These are phyloP conservation scores for Alsophila aescularia DNA, from an alignment of 2,888 invertebrate species.

Conservation along the genomic window DNA sequence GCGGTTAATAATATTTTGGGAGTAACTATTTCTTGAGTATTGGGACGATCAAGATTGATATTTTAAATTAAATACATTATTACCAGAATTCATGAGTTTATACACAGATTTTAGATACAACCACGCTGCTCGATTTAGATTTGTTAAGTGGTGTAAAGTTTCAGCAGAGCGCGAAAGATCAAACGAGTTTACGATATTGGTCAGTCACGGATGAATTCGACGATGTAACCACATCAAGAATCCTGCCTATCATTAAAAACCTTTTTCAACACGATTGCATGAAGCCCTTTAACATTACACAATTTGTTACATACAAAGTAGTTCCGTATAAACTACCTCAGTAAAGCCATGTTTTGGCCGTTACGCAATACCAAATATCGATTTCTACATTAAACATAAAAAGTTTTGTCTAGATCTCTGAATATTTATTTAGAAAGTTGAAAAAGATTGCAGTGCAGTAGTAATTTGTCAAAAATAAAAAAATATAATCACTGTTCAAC, in stretches of 20 bases:
- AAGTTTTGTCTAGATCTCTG: constrained; percentile 22
- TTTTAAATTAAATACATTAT: neutral
- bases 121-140: neutral
- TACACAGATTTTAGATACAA: neutral
- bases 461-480: constrained; percentile 1
- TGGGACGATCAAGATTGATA: too few relatives aligned
- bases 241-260: constrained; percentile 9
- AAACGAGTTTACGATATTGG: constrained; percentile 23
- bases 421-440: constrained; percentile 28
- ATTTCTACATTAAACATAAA: constrained; percentile 17
- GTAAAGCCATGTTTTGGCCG: neutral
- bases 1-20: neutral
- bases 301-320: constrained; percentile 1
- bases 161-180: constrained; percentile 26
- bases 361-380: constrained; percentile 18
- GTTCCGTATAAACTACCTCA: neutral
- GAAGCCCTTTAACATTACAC: constrained; percentile 11
- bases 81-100: neutral
- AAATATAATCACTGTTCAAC: constrained; percentile 2
- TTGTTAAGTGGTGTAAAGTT: constrained; percentile 7
- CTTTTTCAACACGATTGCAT: constrained; percentile 35
- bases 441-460: constrained; percentile 9
- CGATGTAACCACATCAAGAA: constrained; percentile 27
- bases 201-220: constrained; percentile 11
- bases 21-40: neutral